Conservation (phyloP, 2,888 invertebrate species). For the Ormia ochracea region DNA sequence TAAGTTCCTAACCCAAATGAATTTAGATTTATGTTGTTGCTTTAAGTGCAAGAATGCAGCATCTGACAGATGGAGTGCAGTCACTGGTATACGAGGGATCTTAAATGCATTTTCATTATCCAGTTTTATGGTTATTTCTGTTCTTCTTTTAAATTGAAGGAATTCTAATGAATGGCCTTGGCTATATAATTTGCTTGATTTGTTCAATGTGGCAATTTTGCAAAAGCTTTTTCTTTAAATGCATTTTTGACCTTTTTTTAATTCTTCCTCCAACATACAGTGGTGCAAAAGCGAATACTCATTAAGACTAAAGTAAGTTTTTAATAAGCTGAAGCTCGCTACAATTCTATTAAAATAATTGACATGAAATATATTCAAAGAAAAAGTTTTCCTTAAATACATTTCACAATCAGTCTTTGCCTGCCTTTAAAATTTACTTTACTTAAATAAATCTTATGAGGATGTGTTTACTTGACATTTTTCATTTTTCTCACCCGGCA, state of each 20-base stretch:
- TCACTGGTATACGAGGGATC: background rate
- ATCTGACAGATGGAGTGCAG: background rate
- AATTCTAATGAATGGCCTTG: constrained; percentile 47
- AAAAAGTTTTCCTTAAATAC: no score
- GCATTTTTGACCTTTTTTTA: background rate
- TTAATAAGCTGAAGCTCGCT: no score
- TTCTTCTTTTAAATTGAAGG: background rate
- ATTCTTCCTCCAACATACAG: background rate
- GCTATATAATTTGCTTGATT: constrained; percentile 34
- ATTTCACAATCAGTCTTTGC: no score
- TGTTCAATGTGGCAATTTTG: constrained; percentile 23
- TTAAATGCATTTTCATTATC: constrained; percentile 22
- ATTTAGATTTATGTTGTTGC: constrained; percentile 50
- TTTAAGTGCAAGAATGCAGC: constrained; percentile 15
- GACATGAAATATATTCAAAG: no score
- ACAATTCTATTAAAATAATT: no score
- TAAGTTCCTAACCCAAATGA: constrained; percentile 57
- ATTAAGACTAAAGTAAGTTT: background rate
- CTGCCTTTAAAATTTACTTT: no score
- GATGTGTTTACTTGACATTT: no score
- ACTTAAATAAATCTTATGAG: no score
- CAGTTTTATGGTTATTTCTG: constrained; percentile 37
- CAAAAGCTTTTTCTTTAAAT: background rate
- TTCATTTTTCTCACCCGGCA: no score
- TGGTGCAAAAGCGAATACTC: background rate